A percentile compares a stretch with the other conserved stretches of the same genome.
These are phyloP conservation scores for Stichopus horrens DNA, from an alignment of 53 echinoderm and acorn worm genomes.

Conservation along the genomic window DNA sequence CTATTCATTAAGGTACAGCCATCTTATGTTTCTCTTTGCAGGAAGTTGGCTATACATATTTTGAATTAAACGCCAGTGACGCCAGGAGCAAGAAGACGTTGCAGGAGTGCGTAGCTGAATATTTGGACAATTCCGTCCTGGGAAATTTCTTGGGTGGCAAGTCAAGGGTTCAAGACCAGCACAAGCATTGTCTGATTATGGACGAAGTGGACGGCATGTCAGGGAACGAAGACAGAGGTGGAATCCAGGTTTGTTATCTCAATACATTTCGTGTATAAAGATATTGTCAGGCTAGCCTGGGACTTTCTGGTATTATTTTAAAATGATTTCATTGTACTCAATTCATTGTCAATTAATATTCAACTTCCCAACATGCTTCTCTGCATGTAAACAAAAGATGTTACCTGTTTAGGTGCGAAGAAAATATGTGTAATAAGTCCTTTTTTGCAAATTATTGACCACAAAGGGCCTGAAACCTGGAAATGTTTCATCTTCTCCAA, in stretches of 20 bases:
- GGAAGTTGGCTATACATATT: slow-evolving; percentile 76
- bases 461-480: too few species aligned
- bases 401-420: too few species aligned
- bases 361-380: too few species aligned
- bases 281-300: too few species aligned
- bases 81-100: slow-evolving; percentile 86
- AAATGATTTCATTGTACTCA: too few species aligned
- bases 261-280: background rate
- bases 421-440: too few species aligned
- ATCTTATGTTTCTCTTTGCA: slow-evolving; percentile 17
- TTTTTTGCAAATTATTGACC: too few species aligned
- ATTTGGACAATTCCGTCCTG: slow-evolving; percentile 70
- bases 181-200: slow-evolving; percentile 92
- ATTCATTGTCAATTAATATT: too few species aligned
- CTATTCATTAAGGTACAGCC: too few species aligned
- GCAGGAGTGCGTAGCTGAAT: slow-evolving; percentile 73
- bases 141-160: slow-evolving; percentile 51
- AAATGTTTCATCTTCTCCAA: too few species aligned
- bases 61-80: slow-evolving; percentile 93
- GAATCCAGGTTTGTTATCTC: slow-evolving; percentile 77
- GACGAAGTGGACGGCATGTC: slow-evolving; percentile 98
- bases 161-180: slow-evolving; percentile 39
- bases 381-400: too few species aligned
- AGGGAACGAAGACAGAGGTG: slow-evolving; percentile 96
- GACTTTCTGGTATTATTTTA: too few species aligned